Conservation (phyloP, 2,888 invertebrate genomes). For the Seira ritae region DNA sequence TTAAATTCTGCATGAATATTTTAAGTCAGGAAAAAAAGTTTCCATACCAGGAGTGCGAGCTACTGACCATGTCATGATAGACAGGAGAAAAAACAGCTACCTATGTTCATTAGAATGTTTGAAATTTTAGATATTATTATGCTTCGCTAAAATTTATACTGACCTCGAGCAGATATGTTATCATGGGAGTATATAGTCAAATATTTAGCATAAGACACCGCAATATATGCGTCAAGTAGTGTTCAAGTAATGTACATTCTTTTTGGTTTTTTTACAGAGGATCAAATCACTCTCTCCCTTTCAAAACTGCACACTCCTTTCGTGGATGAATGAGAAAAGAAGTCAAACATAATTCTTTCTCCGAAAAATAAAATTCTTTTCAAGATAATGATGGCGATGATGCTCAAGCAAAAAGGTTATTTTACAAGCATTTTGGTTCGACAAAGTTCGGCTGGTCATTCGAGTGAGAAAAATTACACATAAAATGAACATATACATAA, state of each 20-base stretch:
- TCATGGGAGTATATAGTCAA: no score
- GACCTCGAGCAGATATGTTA: neutral
- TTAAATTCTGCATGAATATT: no score
- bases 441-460: conserved; percentile 53
- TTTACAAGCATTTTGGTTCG: conserved; percentile 50
- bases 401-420: conserved; percentile 28
- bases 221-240: neutral
- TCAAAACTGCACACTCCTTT: neutral
- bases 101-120: neutral
- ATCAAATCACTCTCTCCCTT: neutral
- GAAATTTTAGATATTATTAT: neutral
- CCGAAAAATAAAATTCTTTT: neutral
- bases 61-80: no score
- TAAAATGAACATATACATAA: neutral
- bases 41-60: no score
- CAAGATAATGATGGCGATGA: conserved; percentile 8
- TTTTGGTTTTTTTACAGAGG: neutral
- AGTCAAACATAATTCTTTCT: neutral
- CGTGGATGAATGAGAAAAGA: neutral
- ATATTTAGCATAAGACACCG: neutral
- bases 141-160: neutral
- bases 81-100: no score
- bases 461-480: conserved; percentile 42
- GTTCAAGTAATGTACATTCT: neutral
- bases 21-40: no score